Evolutionary conservation across 1,140 invertebrate genomes (phyloP).

Genomic region (Trinorchestia longiramus): DNA sequence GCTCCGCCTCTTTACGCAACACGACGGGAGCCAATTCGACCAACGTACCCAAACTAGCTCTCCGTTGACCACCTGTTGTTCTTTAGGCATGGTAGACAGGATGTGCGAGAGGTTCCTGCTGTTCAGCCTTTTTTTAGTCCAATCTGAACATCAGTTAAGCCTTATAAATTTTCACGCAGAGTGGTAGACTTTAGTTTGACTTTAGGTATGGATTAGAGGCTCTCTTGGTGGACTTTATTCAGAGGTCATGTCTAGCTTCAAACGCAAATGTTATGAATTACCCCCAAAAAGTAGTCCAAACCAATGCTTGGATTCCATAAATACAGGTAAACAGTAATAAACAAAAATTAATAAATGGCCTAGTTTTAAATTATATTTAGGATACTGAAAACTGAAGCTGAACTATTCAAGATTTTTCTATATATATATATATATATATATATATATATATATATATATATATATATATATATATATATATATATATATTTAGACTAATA

Average conservation of each 20-base stretch:
- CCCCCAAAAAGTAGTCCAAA: no score
- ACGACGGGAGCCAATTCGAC: not conserved
- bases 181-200: not conserved
- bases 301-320: no score
- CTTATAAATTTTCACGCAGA: not conserved
- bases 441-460: no score
- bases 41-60: not conserved
- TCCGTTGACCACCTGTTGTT: constrained; percentile 48
- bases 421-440: no score
- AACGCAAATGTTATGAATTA: no score
- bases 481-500: not conserved
- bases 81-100: constrained; percentile 24
- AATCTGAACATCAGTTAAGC: not conserved
- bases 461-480: no score
- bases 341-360: no score
- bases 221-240: no score
- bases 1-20: not conserved
- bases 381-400: no score
- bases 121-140: not conserved
- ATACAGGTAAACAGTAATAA: no score
- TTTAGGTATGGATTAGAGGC: not conserved
- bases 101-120: constrained; percentile 11
- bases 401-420: no score
- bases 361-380: not conserved
- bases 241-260: no score